These are phyloP conservation scores for Pogonomyrmex californicus DNA, from an alignment of 1,140 invertebrate genomes.

Conservation along the genomic window DNA sequence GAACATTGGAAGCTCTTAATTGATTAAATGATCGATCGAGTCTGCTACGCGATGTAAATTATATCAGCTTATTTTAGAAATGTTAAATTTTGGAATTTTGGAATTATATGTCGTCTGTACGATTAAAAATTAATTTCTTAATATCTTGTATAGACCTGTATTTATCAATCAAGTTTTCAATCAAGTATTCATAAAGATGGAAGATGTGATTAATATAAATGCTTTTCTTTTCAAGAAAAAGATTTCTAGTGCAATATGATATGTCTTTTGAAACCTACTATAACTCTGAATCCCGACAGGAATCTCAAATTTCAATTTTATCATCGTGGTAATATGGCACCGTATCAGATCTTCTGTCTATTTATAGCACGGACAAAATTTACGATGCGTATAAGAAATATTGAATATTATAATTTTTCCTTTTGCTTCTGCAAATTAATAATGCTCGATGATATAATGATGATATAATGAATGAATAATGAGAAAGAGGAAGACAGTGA, in stretches of 20 bases:
- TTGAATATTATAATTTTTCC: slow-evolving; percentile 25
- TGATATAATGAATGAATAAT: not conserved
- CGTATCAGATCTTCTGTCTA: slow-evolving; percentile 45
- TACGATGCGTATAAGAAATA: slow-evolving; percentile 28
- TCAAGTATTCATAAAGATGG: not conserved
- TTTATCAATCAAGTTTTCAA: not conserved
- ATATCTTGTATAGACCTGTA: not conserved
- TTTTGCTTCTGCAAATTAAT: slow-evolving; percentile 3
- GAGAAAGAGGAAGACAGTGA: not conserved
- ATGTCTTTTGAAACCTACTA: slow-evolving; percentile 28
- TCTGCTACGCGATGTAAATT: not conserved
- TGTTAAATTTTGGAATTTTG: not conserved
- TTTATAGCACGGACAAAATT: slow-evolving; percentile 37
- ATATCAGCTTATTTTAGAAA: not conserved
- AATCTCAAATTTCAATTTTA: slow-evolving; percentile 53
- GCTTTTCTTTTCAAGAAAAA: not conserved
- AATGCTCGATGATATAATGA: not conserved
- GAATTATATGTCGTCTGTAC: not conserved
- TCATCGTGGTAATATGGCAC: not conserved
- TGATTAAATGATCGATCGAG: not conserved
- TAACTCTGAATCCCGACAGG: slow-evolving; percentile 44
- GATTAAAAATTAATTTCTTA: not conserved
- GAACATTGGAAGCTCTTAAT: not conserved
- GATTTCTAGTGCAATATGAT: slow-evolving; percentile 13
- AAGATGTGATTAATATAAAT: not conserved